phyloP scores from a whole-genome alignment of 2,113 vertebrate species.

The Myanophis thanlyinensis region DNA sequence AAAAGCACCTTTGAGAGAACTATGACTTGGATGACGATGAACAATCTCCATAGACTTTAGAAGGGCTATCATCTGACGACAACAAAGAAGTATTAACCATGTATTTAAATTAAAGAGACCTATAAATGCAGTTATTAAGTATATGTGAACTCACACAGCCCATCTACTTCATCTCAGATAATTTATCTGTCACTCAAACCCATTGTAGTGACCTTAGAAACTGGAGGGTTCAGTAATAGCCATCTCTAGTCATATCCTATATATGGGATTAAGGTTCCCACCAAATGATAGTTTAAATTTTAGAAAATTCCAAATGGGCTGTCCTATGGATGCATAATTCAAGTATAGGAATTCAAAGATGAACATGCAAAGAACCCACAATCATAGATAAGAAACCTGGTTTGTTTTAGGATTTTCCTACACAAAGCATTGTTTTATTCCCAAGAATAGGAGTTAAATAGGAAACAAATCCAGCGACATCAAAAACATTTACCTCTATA shows the following conservation, averaged over 20 bases:
- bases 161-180: not conserved
- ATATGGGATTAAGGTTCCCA: not conserved
- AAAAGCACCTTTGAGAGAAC: not conserved
- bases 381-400: not conserved
- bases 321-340: not conserved
- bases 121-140: not conserved
- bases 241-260: not conserved
- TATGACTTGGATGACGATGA: not conserved
- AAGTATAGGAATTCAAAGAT: not conserved
- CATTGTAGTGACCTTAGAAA: not conserved
- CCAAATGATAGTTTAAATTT: not conserved
- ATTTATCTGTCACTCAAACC: not conserved
- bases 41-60: not conserved
- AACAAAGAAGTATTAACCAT: not conserved
- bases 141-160: not conserved
- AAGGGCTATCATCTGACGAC: not conserved
- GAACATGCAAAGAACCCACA: not conserved
- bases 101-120: not conserved
- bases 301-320: not conserved
- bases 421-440: not conserved
- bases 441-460: not conserved
- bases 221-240: not conserved
- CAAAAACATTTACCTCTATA: conserved; percentile 77
- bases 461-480: not conserved
- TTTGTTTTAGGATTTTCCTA: not conserved